phyloP scores from a whole-genome alignment of 2,888 invertebrate genomes.

The Ecdyonurus torrentis region DNA sequence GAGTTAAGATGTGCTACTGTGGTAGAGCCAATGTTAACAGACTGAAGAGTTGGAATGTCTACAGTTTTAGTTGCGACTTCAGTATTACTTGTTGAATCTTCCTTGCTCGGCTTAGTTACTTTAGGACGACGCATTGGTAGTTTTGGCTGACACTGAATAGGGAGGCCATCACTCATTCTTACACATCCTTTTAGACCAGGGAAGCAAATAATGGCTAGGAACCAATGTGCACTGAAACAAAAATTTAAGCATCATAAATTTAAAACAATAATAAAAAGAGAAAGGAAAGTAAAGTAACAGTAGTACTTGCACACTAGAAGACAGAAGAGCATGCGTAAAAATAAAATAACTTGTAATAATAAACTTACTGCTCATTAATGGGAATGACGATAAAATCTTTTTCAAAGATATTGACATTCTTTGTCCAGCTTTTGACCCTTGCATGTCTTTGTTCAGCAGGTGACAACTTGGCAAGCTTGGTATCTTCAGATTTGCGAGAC shows the following conservation, averaged over 20 bases:
- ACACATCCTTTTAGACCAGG: conserved; percentile 58
- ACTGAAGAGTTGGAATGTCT: not conserved
- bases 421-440: conserved; percentile 91
- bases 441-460: conserved; percentile 74
- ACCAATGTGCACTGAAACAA: conserved; percentile 68
- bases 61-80: not conserved
- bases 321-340: too few relatives aligned
- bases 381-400: conserved; percentile 95
- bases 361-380: conserved; percentile 83
- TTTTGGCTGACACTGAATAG: conserved; percentile 12
- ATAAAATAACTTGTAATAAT: not conserved
- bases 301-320: too few relatives aligned
- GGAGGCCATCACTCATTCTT: conserved; percentile 15
- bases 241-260: too few relatives aligned
- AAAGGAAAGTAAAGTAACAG: too few relatives aligned
- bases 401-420: conserved; percentile 86
- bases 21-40: conserved; percentile 12
- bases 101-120: not conserved
- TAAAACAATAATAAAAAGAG: too few relatives aligned
- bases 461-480: conserved; percentile 43
- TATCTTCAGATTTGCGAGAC: conserved; percentile 22
- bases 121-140: conserved; percentile 19
- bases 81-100: too few relatives aligned
- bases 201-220: conserved; percentile 89
- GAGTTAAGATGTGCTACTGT: conserved; percentile 12